Base-by-base conservation (phyloP, 2,113 vertebrate species). In the Rhineura floridana region DNA sequence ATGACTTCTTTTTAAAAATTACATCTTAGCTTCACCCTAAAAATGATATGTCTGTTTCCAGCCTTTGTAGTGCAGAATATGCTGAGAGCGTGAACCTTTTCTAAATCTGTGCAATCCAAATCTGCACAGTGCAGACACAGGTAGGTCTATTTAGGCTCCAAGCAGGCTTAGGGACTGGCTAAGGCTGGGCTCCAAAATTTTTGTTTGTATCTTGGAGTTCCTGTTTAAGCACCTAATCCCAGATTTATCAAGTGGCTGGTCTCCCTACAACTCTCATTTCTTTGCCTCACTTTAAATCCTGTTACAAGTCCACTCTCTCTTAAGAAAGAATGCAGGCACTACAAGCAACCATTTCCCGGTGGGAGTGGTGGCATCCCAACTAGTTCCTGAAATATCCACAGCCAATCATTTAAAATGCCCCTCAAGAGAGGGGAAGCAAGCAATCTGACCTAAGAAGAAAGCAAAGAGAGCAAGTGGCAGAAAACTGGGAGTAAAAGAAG, bases 381-480 rank as follows among this genome's bases (percentile, higher is more conserved):
- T 44, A 59, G 36, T 46, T 81, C 63, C 63, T 52, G 70, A 69
- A 69, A 80, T 21, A 81, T 23, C 46, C 63, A 80, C 50, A 81
- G 12, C 39, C 48, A 36, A 42, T 73, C 50, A 59, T 72, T 48
- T 73, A 52, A n/a, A 63, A 79, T 36, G 65, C 82, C 42, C 79
- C 67, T 82, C 30, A 39, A 72, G 28, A 82, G 91, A 59, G 50
- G 69, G 75, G 59, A 62, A 93, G 81, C 69, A 82, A 73, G 83
- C 46, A 63, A 30, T n/a, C 88, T 82, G 46, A n/a, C 10, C 76
- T 28, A 52, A 70, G 73, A 81, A 79, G 76, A 91, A 69, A 80
- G 70, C 36, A 50, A 89, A 89, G 93, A 94, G 95, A 94, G 95
- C 79, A 89, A 88, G 91, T 75, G 78, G 90, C 95, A 94, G 89